Percentiles rank a stretch among this genome's conserved stretches.
These are phyloP conservation scores for Montipora sp. DNA, from an alignment of 64 coral and sea anemone genomes.

Conservation along the genomic window DNA sequence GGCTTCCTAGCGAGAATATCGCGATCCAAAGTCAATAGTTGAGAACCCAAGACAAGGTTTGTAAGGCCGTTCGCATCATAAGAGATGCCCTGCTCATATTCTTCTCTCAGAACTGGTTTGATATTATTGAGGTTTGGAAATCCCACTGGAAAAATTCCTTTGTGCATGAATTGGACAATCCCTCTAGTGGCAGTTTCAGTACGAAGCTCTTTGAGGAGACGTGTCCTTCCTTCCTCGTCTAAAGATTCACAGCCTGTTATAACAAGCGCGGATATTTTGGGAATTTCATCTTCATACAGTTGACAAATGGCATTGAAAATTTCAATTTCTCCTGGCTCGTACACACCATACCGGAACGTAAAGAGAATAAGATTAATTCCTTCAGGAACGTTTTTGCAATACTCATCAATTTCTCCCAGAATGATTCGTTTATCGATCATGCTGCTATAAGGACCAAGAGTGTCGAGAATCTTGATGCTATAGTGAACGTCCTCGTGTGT, in stretches of 20 bases:
- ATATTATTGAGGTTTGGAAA: background rate
- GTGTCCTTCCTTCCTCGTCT: background rate
- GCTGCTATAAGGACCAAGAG: background rate
- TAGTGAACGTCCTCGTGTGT: background rate
- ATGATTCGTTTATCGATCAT: background rate
- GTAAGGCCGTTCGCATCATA: background rate
- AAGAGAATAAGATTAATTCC: background rate
- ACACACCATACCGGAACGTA: background rate
- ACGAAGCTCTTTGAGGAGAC: background rate
- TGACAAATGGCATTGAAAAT: background rate
- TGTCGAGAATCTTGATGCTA: background rate
- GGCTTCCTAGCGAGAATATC: background rate
- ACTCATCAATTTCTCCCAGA: background rate
- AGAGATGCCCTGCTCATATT: background rate
- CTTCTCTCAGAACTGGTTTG: background rate
- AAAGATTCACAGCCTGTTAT: conserved; percentile 25
- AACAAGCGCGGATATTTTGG: background rate
- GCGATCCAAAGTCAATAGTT: background rate
- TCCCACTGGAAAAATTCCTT: conserved; percentile 4
- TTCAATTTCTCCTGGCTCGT: background rate
- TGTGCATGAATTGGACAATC: background rate
- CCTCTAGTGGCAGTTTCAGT: background rate
- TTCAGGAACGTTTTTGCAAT: background rate
- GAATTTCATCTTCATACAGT: background rate
- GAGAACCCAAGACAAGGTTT: background rate